These are phyloP conservation scores for Parnassius glacialis DNA, from an alignment of 2,888 invertebrate species.

Conservation along the genomic window DNA sequence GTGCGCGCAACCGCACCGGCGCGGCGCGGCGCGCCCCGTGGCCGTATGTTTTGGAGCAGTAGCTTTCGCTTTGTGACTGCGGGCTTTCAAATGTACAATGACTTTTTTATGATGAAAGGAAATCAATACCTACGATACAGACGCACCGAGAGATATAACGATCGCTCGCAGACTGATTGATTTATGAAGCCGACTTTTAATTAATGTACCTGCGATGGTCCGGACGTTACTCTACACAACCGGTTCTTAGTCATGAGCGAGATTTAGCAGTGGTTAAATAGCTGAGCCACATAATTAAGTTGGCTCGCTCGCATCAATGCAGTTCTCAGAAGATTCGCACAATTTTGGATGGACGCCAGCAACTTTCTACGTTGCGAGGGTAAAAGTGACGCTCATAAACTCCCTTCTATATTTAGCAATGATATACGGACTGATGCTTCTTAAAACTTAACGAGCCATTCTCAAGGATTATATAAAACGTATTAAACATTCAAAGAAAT, in stretches of 20 bases:
- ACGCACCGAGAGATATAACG: constrained; percentile 38
- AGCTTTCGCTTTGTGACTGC: constrained; percentile 69
- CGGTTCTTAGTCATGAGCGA: constrained; percentile 36
- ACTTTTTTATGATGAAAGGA: constrained; percentile 62
- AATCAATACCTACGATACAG: constrained; percentile 61
- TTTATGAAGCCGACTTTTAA: constrained; percentile 35
- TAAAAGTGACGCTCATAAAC: constrained; percentile 51
- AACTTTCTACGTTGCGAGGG: constrained; percentile 49
- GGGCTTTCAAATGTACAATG: constrained; percentile 70
- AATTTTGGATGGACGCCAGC: constrained; percentile 63
- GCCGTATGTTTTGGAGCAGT: constrained; percentile 57
- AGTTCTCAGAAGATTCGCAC: constrained; percentile 64
- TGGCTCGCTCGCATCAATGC: constrained; percentile 54
- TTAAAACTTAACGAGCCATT: constrained; percentile 4
- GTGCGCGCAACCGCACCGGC: constrained; percentile 63
- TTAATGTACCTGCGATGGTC: constrained; percentile 25
- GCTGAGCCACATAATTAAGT: constrained; percentile 52
- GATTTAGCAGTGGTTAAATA: constrained; percentile 41
- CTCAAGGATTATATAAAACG: constrained; percentile 4
- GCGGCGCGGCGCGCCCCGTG: constrained; percentile 40
- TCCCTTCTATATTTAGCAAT: constrained; percentile 18
- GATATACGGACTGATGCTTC: constrained; percentile 14
- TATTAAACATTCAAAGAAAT: neutral
- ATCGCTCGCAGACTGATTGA: constrained; percentile 34
- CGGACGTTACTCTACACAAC: constrained; percentile 29